Conservation (phyloP, 2,113 vertebrate genomes). For the Benitochromis conjunctus region DNA sequence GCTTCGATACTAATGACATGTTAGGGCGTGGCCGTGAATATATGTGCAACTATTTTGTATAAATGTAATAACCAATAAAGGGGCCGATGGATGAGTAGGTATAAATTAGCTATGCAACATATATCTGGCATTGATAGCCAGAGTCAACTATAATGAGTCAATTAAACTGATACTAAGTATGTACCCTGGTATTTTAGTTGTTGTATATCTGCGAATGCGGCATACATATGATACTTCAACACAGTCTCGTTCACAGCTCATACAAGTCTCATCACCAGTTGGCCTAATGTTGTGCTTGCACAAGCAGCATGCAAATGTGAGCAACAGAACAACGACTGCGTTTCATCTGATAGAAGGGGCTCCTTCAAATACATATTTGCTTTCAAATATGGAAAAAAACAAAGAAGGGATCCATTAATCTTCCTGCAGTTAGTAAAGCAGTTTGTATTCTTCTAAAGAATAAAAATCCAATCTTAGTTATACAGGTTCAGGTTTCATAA, state of each 20-base stretch:
- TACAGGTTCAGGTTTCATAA: background rate
- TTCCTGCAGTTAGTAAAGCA: background rate
- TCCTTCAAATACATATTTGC: background rate
- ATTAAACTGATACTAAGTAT: background rate
- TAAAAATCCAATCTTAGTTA: background rate
- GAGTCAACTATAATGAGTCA: background rate
- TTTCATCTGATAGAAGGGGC: background rate
- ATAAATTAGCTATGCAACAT: background rate
- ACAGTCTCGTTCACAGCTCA: background rate
- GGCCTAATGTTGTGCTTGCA: background rate
- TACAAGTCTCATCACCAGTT: background rate
- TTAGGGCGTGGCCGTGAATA: background rate
- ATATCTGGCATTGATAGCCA: background rate
- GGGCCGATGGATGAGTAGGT: background rate
- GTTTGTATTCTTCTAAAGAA: background rate
- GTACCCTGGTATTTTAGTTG: background rate
- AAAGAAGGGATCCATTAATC: background rate
- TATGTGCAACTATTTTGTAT: background rate
- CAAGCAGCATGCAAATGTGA: background rate
- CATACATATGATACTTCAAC: background rate
- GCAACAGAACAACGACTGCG: background rate
- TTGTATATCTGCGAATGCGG: background rate
- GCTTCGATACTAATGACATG: background rate
- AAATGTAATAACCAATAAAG: background rate
- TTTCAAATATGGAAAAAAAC: background rate